A percentile compares a stretch with the other conserved stretches of the same genome.
phyloP scores from a whole-genome alignment of 1,140 invertebrate species.

The Globodera ellingtonae region DNA sequence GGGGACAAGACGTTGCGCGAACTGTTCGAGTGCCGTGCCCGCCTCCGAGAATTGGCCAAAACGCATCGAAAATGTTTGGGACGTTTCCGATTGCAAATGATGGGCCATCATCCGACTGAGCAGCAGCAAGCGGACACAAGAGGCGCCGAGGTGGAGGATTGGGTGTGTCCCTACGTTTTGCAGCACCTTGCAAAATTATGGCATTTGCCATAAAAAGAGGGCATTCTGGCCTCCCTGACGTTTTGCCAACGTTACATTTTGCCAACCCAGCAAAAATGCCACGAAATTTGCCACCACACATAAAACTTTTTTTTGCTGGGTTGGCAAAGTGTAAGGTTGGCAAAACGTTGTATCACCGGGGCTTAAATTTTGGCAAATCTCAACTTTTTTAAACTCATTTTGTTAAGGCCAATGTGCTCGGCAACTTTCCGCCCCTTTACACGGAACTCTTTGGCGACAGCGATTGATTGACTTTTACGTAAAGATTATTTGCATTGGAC shows the following conservation, averaged over 20 bases:
- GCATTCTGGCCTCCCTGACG: too few relatives aligned
- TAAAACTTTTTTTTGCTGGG: too few relatives aligned
- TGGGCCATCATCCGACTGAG: background rate
- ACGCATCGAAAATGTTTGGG: conserved; percentile 23
- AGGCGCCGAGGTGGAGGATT: background rate
- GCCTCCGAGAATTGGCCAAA: conserved; percentile 9
- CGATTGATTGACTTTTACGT: background rate
- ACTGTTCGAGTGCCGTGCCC: conserved; percentile 26
- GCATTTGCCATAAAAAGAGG: too few relatives aligned
- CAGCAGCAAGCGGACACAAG: conserved; percentile 2
- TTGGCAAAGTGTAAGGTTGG: too few relatives aligned
- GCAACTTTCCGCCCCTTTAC: conserved; percentile 30
- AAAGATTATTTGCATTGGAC: too few relatives aligned
- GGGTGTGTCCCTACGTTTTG: too few relatives aligned
- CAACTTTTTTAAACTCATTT: background rate
- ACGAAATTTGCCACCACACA: too few relatives aligned
- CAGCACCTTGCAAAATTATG: too few relatives aligned
- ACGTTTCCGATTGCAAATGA: conserved; percentile 15
- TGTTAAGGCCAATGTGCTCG: conserved; percentile 13
- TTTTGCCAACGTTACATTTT: too few relatives aligned
- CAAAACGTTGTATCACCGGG: too few relatives aligned
- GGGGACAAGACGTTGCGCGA: conserved; percentile 30
- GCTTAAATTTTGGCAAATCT: background rate
- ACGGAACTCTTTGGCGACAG: conserved; percentile 26
- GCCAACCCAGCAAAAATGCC: too few relatives aligned